Evolutionary conservation across 2,888 invertebrate genomes (phyloP), one percentile per base, ranked within the genome.

Genomic region (Stratiomys singularior): DNA sequence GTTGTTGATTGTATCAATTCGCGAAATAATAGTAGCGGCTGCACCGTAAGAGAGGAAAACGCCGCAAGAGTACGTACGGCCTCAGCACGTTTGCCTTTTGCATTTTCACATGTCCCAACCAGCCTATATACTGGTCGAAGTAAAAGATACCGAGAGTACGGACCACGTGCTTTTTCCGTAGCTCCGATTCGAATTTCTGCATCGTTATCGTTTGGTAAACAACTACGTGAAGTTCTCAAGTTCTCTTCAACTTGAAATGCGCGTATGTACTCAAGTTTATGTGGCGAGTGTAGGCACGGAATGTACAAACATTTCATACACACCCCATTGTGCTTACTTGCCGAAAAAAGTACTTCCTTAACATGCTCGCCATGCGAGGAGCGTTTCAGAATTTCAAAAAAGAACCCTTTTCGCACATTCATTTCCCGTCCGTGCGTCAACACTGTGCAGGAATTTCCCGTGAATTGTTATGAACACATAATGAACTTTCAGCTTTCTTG

Each of bases 131-230:
- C 9, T 25, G 25, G 25, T 11, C 25, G 23, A 52, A 18, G 52
- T 52, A 37, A 37, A 37, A 37, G 37, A 37, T 37, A 18, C 52
- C 15, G 52, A n/a, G 25, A 23, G 58, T 18, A 25, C 23, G 4
- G 5, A 25, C 58, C 58, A 60, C 58, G 58, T 60, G 58, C 58
- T 21, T 60, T 60, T 25, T 18, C 9, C 37, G 37, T 52, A 52
- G 52, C 52, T 4, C 18, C 52, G 52, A n/a, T 52, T 60, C 25
- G 23, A 60, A 60, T 60, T 23, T 60, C 58, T 60, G 58, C 58
- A 9, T 11, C 58, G 11, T 25, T 23, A 60, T 60, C 58, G 58
- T 25, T 23, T 9, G 13, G 37, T 37, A 37, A 5, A 37, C 9
- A 37, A 37, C 37, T 37, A 37, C 58, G 58, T 25, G 25, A 60